Percentiles rank a stretch among this genome's conserved stretches.
Evolutionary conservation across 2,888 invertebrate genomes (phyloP).

Genomic region (Drosophila mayaguana): DNA sequence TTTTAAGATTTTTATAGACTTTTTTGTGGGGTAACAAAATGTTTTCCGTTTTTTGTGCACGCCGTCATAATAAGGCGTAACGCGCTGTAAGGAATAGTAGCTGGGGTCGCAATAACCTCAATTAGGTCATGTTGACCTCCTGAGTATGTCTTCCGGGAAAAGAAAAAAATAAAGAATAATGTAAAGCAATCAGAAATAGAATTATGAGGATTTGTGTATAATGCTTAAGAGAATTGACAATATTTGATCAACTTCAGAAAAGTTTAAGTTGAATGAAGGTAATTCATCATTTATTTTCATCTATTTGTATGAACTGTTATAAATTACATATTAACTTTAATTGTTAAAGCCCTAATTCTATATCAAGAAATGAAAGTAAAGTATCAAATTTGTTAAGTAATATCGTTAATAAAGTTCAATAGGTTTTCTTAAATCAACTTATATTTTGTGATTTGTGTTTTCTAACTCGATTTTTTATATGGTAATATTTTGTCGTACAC

Average conservation of each 20-base stretch:
- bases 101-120: conserved; percentile 54
- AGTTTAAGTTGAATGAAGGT: not conserved
- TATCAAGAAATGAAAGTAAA: too few relatives aligned
- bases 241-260: not conserved
- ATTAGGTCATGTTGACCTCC: conserved; percentile 65
- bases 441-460: not conserved
- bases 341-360: too few relatives aligned
- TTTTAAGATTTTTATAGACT: conserved; percentile 57
- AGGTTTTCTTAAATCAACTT: not conserved
- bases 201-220: not conserved
- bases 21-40: conserved; percentile 35
- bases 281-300: not conserved
- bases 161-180: not conserved
- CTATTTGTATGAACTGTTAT: too few relatives aligned
- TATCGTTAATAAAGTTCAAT: too few relatives aligned
- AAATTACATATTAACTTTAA: too few relatives aligned
- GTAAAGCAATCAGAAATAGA: not conserved
- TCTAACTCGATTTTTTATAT: not conserved
- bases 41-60: conserved; percentile 43
- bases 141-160: not conserved
- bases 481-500: conserved; percentile 6
- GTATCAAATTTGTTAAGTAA: too few relatives aligned
- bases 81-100: conserved; percentile 42
- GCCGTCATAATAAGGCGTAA: conserved; percentile 73
- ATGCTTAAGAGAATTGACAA: not conserved